Base-by-base conservation (phyloP, 2,113 vertebrate genomes). In the Periophthalmodon schlosseri region DNA sequence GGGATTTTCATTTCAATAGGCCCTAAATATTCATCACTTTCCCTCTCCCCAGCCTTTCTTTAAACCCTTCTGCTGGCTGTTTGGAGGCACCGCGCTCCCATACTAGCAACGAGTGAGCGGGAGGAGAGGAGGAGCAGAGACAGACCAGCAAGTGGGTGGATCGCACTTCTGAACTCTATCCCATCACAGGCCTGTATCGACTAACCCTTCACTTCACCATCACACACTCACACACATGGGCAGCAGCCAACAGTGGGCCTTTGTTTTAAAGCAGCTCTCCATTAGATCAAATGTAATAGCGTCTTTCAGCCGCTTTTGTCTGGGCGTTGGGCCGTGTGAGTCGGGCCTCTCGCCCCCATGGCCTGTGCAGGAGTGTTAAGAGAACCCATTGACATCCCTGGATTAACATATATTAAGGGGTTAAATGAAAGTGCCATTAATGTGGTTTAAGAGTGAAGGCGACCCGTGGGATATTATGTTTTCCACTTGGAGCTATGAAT, bases 1-100 rank as follows among this genome's bases (percentile, higher is more conserved):
- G 88, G 80, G 89, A 93, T 94, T 94, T 94, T 94, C 89, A 92
- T 94, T 91, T 93, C 91, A 94, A 92, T 93, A 82, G 90, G 79
- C 77, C 86, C 92, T 93, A 93, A 94, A 94, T 94, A 94, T 94
- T 94, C 91, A 94, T 93, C 88, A 84, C 85, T 85, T 86, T 91
- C 78, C 73, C 80, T 85, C 88, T 91, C 86, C 84, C 80, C 81
- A 83, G 80, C 76, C 72, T 75, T 73, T 84, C 86, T 90, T 88
- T 89, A 87, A 86, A 90, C 82, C 86, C 85, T 83, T 87, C 83
- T 86, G 79, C 78, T 79, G 83, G 78, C 61, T 15, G 68, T 89
- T 83, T 68, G 79, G 79, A 91, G 79, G 77, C 72, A 39, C 34
- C 61, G 54, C 73, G 63, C 69, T 81, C 74, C 81, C 56, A 82